Base-by-base conservation (phyloP, 37 sponge, comb jelly and placozoan species). In the Axinella damicornis region DNA sequence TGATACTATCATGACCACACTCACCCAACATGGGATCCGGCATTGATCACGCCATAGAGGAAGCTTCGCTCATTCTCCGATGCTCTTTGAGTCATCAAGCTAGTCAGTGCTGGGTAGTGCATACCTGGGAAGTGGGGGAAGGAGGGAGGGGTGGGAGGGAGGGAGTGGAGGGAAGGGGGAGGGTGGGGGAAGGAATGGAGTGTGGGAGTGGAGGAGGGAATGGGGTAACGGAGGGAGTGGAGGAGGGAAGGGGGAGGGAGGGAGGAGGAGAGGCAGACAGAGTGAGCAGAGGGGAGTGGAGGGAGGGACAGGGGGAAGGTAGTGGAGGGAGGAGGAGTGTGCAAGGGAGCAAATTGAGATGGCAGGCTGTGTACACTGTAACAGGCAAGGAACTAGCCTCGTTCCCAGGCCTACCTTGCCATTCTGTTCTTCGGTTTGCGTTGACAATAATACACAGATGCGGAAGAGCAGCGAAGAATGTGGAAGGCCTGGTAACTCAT, bases 61-160 rank as follows among this genome's bases (percentile, higher is more conserved):
- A 63, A 63, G 34, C 27, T 67, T 25, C 38, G 53, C 21, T 34
- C 52, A 21, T 53, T 12, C 56, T 74, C 84, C 0, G 84, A 67
- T 30, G 34, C 62, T 46, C 61, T 84, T 55, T 62, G 32, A 6
- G 57, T 39, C 0, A 84, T 27, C 34, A 84, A 30, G 31, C 57
- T 84, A 20, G 53, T 25, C 1, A 84, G 76, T 5, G 84, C 75
- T 27, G 84, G 84, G 30, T 73, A 74, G 65, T 84, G 84, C 25
- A 75, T 17, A 24, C 84, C 84, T 84, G 24, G 46, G 46, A 46
- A 46, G 46, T 4, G 46, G 9, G 46, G 9, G 46, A 46, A 9
- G 46, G 46, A 46, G 9, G 46, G 46, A 46, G 46, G 9, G 46
- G 46, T 12, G 46, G 46, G 46, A 46, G 46, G 46, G 46, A 46